A percentile compares a stretch with the other conserved stretches of the same genome.
These are phyloP conservation scores for Tubulanus polymorphus DNA, from an alignment of 2,888 invertebrate genomes.

Conservation along the genomic window DNA sequence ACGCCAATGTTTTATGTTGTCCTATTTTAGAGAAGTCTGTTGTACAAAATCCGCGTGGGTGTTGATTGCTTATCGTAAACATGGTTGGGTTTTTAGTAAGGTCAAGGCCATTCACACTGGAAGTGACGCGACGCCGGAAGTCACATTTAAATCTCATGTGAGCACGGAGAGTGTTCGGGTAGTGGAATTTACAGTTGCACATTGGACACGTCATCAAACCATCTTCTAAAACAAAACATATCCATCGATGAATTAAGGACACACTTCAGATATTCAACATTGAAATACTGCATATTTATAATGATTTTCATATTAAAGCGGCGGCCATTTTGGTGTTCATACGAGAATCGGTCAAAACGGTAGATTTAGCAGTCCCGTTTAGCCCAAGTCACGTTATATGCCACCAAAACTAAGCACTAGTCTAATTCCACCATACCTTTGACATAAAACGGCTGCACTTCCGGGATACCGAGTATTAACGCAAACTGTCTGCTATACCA, in stretches of 20 bases:
- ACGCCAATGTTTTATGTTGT: background rate
- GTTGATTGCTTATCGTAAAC: background rate
- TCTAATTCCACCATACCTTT: too few species aligned
- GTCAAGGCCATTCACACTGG: background rate
- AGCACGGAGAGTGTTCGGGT: slow-evolving; percentile 39
- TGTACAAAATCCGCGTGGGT: background rate
- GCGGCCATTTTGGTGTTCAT: too few species aligned
- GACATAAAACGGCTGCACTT: slow-evolving; percentile 17
- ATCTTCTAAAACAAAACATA: slow-evolving; percentile 2
- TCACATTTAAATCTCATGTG: slow-evolving; percentile 39
- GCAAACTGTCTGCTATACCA: slow-evolving; percentile 52
- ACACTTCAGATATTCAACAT: too few species aligned
- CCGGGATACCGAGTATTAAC: slow-evolving; percentile 35
- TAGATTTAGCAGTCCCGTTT: too few species aligned
- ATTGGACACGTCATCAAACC: slow-evolving; percentile 19
- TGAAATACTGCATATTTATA: too few species aligned
- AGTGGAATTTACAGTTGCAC: slow-evolving; percentile 42
- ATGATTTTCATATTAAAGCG: too few species aligned
- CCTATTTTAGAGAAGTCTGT: background rate
- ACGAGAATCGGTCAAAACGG: too few species aligned
- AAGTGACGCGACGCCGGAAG: background rate
- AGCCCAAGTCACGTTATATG: too few species aligned
- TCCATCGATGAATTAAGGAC: too few species aligned
- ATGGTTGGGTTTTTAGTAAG: too few species aligned
- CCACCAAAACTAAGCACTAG: too few species aligned